A percentile compares a stretch with the other conserved stretches of the same genome.
phyloP scores from a whole-genome alignment of 1,140 invertebrate species.

The Chymomyza costata region DNA sequence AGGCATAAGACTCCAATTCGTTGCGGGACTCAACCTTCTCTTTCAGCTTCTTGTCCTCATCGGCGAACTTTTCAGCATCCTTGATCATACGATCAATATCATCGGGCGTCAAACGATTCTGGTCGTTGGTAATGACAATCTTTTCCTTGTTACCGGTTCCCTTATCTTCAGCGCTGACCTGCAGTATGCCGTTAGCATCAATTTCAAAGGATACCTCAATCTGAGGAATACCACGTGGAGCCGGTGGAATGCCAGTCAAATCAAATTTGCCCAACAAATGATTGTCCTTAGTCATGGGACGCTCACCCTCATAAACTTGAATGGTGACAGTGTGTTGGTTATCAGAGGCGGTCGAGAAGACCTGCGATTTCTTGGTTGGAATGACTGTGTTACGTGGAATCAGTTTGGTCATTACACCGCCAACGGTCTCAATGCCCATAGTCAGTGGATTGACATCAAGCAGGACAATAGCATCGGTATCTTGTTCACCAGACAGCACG shows the following conservation, averaged over 20 bases:
- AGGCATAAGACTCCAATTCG: slow-evolving; percentile 97
- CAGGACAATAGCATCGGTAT: slow-evolving; percentile 96
- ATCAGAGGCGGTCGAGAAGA: slow-evolving; percentile 99
- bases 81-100: slow-evolving; percentile 99
- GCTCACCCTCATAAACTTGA: slow-evolving; percentile 97
- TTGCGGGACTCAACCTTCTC: slow-evolving; percentile 96
- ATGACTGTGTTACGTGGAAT: slow-evolving; percentile 99
- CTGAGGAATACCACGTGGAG: slow-evolving; percentile 98
- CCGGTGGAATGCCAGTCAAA: slow-evolving; percentile 97
- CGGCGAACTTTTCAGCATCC: slow-evolving; percentile 98
- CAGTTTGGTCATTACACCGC: slow-evolving; percentile 99
- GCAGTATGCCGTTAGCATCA: slow-evolving; percentile 98
- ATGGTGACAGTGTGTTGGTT: slow-evolving; percentile 99
- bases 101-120: slow-evolving; percentile 96
- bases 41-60: slow-evolving; percentile 98
- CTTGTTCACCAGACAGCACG: slow-evolving; percentile 91
- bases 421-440: slow-evolving; percentile 99
- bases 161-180: slow-evolving; percentile 98
- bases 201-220: slow-evolving; percentile 99
- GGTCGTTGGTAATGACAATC: slow-evolving; percentile 99
- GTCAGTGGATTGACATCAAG: slow-evolving; percentile 99
- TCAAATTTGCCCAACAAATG: slow-evolving; percentile 98
- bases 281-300: slow-evolving; percentile 99
- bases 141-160: slow-evolving; percentile 98
- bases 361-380: slow-evolving; percentile 99